Percentiles rank a stretch among this genome's conserved stretches.
These are phyloP conservation scores for Acrobasis consociella DNA, from an alignment of 2,888 invertebrate genomes.

Conservation along the genomic window DNA sequence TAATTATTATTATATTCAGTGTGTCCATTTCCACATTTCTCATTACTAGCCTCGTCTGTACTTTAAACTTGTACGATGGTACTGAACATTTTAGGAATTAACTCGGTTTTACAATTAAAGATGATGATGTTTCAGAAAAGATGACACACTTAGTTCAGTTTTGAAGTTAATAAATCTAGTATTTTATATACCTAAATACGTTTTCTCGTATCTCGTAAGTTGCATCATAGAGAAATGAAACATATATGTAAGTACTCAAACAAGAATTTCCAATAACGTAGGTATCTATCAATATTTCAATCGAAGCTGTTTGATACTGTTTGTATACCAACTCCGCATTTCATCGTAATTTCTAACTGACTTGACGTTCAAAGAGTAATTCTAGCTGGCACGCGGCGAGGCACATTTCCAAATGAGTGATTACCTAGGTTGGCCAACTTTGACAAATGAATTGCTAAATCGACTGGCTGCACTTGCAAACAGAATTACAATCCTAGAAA, in stretches of 20 bases:
- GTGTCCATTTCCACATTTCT: slow-evolving; percentile 1
- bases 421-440: slow-evolving; percentile 30
- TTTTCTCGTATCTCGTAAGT: not conserved
- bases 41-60: not conserved
- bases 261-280: not conserved
- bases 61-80: not conserved
- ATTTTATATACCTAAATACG: too few species aligned
- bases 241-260: not conserved
- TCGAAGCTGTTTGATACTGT: not conserved
- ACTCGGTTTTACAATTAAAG: not conserved
- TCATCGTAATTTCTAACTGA: slow-evolving; percentile 3
- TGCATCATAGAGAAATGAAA: not conserved
- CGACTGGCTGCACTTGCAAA: slow-evolving; percentile 31
- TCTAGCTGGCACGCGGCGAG: slow-evolving; percentile 24
- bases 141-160: too few species aligned
- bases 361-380: slow-evolving; percentile 19
- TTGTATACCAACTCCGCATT: not conserved
- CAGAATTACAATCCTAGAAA: slow-evolving; percentile 25
- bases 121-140: too few species aligned
- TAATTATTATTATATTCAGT: slow-evolving; percentile 61
- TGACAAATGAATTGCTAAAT: slow-evolving; percentile 31
- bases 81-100: too few species aligned
- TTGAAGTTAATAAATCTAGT: too few species aligned
- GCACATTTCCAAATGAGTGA: slow-evolving; percentile 31
- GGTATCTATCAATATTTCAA: not conserved